Evolutionary conservation across 2,113 vertebrate genomes (phyloP).

Genomic region (Pangasianodon hypophthalmus): DNA sequence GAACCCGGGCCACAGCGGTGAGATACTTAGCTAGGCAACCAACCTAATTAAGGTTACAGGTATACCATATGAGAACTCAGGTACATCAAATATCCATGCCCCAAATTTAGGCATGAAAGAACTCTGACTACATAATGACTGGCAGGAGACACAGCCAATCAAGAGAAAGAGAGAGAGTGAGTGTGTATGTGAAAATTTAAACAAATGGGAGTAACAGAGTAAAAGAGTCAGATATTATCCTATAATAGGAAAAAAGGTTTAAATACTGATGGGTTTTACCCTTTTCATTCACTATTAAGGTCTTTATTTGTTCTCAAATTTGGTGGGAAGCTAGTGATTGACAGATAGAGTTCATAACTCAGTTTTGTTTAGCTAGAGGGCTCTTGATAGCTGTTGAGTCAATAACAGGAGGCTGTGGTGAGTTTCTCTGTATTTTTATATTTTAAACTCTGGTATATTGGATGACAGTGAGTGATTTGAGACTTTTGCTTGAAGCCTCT

Average conservation of each 20-base stretch:
- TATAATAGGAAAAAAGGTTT: neutral
- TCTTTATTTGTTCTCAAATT: neutral
- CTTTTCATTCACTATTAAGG: neutral
- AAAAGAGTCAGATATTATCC: neutral
- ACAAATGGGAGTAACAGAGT: neutral
- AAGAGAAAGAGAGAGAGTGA: neutral
- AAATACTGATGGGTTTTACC: neutral
- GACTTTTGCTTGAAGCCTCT: neutral
- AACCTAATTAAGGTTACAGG: neutral
- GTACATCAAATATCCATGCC: neutral
- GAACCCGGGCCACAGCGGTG: too few relatives aligned
- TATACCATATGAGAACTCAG: neutral
- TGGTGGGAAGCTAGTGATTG: neutral
- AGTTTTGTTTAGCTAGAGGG: neutral
- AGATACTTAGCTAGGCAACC: neutral
- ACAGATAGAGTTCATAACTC: neutral
- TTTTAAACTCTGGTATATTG: neutral
- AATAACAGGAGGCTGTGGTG: neutral
- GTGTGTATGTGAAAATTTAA: too few relatives aligned
- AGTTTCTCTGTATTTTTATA: neutral
- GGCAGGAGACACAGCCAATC: neutral
- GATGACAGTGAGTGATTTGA: neutral
- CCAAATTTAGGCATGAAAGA: neutral
- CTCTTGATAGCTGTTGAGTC: neutral
- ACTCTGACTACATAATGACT: neutral